Evolutionary conservation across 2,888 invertebrate species (phyloP).

Genomic region (Acrocyrtus sp.): DNA sequence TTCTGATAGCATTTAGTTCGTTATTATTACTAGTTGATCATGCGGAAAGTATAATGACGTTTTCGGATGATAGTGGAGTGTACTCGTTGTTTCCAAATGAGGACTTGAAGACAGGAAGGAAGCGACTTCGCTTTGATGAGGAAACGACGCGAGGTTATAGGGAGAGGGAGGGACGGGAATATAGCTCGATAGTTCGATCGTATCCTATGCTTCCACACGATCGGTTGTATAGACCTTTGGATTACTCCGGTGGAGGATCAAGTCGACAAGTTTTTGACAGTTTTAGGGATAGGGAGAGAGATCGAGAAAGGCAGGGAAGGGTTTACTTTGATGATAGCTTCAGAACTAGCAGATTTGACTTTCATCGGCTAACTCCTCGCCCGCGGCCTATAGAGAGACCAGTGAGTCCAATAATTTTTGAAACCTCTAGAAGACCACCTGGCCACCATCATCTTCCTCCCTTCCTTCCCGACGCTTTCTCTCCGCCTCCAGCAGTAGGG

Average conservation of each 20-base stretch:
- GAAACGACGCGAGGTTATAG: conserved; percentile 27
- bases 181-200: conserved; percentile 8
- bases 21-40: conserved; percentile 8
- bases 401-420: conserved; percentile 43
- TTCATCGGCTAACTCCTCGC: conserved; percentile 18
- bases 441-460: too few relatives aligned
- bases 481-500: conserved; percentile 37
- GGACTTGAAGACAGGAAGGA: conserved; percentile 59
- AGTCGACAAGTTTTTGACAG: conserved; percentile 3
- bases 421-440: conserved; percentile 33
- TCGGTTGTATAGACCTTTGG: conserved; percentile 28
- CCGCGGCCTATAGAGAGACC: conserved; percentile 36
- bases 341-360: conserved; percentile 30
- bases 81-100: conserved; percentile 62
- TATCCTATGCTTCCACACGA: conserved; percentile 43
- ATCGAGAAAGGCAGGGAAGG: conserved; percentile 17
- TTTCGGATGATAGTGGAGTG: conserved; percentile 47
- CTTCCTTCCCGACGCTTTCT: conserved; percentile 19
- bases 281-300: conserved; percentile 5
- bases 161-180: conserved; percentile 27
- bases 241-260: neutral
- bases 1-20: conserved; percentile 14
- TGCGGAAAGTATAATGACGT: conserved; percentile 49
- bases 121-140: conserved; percentile 54
- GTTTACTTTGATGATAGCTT: conserved; percentile 21